These are phyloP conservation scores for Drosophila carrolli DNA, from an alignment of 1,140 invertebrate genomes.

Conservation along the genomic window DNA sequence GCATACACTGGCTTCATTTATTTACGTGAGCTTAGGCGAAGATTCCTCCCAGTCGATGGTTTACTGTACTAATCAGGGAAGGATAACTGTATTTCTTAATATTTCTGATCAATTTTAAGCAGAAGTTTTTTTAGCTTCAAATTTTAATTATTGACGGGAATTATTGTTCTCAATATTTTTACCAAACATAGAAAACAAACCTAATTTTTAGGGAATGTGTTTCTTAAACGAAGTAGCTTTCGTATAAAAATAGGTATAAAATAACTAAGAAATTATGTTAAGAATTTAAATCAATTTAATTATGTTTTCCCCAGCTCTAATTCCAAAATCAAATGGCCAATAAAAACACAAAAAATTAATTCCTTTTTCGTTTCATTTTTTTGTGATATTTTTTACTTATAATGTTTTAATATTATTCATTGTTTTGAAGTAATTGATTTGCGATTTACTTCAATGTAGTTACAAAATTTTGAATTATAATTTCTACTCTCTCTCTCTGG, in stretches of 20 bases:
- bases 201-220: no score
- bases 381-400: constrained; percentile 28
- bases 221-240: no score
- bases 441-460: constrained; percentile 69
- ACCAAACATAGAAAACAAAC: no score
- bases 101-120: neutral
- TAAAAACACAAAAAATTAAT: constrained; percentile 41
- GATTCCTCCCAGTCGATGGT: constrained; percentile 26
- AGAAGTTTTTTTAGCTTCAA: no score
- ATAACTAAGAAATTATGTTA: neutral
- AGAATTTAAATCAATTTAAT: neutral
- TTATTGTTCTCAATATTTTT: no score
- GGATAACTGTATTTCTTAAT: constrained; percentile 22
- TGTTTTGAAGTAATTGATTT: constrained; percentile 43
- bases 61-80: constrained; percentile 17
- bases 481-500: constrained; percentile 24
- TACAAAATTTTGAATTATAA: constrained; percentile 51
- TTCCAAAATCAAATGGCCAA: constrained; percentile 7
- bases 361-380: constrained; percentile 33
- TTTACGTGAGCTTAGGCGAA: constrained; percentile 24
- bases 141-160: no score
- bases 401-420: constrained; percentile 41
- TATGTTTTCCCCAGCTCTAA: neutral
- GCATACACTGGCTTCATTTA: constrained; percentile 69
- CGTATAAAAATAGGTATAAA: neutral